These are phyloP conservation scores for Rallus limicola DNA, from an alignment of 2,113 vertebrate species.

Conservation along the genomic window DNA sequence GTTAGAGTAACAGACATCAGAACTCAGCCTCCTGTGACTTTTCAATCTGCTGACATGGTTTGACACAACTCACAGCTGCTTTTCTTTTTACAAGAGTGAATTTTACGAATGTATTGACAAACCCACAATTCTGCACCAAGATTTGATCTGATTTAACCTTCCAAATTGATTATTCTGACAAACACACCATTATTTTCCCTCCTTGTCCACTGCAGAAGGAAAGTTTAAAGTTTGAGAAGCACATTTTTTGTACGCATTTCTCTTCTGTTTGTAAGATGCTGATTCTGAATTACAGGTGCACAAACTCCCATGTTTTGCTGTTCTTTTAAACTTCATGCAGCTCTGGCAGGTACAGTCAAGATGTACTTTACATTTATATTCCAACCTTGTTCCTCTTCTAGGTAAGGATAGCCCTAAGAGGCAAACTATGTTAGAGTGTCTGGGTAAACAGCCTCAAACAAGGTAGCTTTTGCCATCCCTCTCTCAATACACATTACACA, in stretches of 20 bases:
- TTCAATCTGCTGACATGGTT: background rate
- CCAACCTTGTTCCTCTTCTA: background rate
- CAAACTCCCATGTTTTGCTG: background rate
- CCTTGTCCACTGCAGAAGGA: constrained; percentile 41
- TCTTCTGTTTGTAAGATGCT: background rate
- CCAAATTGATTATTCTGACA: constrained; percentile 64
- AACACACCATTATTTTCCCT: constrained; percentile 57
- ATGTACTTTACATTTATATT: constrained; percentile 18
- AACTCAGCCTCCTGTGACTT: background rate
- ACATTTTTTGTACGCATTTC: background rate
- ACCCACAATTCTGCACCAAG: background rate
- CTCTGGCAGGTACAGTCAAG: background rate
- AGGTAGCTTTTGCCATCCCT: background rate
- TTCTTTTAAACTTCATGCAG: background rate
- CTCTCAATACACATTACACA: background rate
- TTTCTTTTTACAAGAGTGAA: background rate
- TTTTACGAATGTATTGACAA: background rate
- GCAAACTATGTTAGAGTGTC: background rate
- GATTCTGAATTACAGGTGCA: background rate
- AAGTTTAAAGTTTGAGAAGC: constrained; percentile 37
- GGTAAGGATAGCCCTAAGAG: background rate
- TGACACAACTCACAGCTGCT: background rate
- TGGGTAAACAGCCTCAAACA: background rate
- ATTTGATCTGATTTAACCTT: background rate
- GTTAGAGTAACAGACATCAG: background rate